Percentiles rank a stretch among this genome's conserved stretches.
phyloP scores from a whole-genome alignment of 2,113 vertebrate genomes.

The Strix aluco region DNA sequence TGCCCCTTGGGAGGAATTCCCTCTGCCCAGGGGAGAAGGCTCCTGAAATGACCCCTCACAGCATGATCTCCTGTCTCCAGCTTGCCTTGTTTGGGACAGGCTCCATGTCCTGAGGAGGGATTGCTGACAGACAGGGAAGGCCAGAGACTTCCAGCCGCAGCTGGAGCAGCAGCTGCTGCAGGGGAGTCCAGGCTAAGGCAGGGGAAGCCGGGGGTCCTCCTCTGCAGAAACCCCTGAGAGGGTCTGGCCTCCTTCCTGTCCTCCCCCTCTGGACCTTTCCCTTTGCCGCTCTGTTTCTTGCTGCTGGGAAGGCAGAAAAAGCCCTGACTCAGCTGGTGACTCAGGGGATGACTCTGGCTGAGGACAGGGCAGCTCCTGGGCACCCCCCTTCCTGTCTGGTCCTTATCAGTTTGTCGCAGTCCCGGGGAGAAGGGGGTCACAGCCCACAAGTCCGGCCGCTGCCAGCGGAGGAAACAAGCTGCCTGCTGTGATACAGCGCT shows the following conservation, averaged over 20 bases:
- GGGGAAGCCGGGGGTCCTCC: neutral
- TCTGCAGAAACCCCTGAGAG: neutral
- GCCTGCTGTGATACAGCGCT: neutral
- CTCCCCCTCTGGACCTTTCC: neutral
- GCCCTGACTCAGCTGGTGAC: neutral
- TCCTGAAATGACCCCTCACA: neutral
- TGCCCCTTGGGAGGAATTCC: neutral
- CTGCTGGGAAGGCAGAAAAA: neutral
- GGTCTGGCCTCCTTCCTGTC: neutral
- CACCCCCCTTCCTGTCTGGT: neutral
- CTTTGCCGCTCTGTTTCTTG: neutral
- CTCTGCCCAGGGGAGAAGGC: neutral
- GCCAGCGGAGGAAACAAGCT: neutral
- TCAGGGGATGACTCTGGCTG: conserved; percentile 6
- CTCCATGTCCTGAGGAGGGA: neutral
- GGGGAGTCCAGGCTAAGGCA: neutral
- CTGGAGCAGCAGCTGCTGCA: neutral
- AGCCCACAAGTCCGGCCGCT: neutral
- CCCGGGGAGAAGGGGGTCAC: neutral
- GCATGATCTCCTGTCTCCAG: neutral
- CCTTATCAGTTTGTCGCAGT: neutral
- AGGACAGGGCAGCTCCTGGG: neutral
- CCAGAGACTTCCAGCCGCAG: neutral
- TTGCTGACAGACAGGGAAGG: neutral
- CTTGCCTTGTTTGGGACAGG: neutral